Base-by-base conservation (phyloP, 1,140 invertebrate genomes). In the Tetragnatha versicolor region DNA sequence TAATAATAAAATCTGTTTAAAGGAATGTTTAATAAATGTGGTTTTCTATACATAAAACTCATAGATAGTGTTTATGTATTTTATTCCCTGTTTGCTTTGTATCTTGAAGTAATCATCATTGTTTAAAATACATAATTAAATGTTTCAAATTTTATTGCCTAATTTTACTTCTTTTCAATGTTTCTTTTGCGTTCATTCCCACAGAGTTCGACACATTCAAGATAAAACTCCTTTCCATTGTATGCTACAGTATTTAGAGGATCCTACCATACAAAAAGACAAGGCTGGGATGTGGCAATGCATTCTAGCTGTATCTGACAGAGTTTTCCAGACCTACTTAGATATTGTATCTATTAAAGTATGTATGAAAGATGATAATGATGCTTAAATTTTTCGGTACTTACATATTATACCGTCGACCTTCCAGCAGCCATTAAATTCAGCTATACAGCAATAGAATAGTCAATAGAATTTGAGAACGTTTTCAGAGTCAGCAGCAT, bases 261-360 rank as follows among this genome's bases (percentile, higher is more conserved):
- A 99, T 84, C 92, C 93, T 14, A 93, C 94, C 0, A 89, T 99
- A 51, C 95, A 96, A 82, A 98, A 98, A 86, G 98, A 99, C 84
- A 99, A 99, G 86, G 92, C 92, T 65, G 93, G 91, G 35, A 97
- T 99, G 90, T 99, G 97, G 97, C 91, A 93, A 77, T 99, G 97
- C 85, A 93, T 99, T 55, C 89, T 90, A 65, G 90, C 92, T 81
- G 92, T 96, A 45, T 92, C 93, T 29, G 93, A 96, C 84, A 90
- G 92, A 82, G 93, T 96, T 1, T 96, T 97, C 85, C 88, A 90
- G 10, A 92, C 92, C 83, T 96, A 96, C 83, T 89, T 98, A 14
- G 93, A 95, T 79, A 92, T 94, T 0, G 94, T 97, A 89, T 91
- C 91, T 20, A 89, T 89, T 35, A 95, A 94, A 84, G 91, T 94